Percentiles rank a stretch among this genome's conserved stretches.
Evolutionary conservation across 2,113 vertebrate genomes (phyloP).

Genomic region (Notothenia rossii): DNA sequence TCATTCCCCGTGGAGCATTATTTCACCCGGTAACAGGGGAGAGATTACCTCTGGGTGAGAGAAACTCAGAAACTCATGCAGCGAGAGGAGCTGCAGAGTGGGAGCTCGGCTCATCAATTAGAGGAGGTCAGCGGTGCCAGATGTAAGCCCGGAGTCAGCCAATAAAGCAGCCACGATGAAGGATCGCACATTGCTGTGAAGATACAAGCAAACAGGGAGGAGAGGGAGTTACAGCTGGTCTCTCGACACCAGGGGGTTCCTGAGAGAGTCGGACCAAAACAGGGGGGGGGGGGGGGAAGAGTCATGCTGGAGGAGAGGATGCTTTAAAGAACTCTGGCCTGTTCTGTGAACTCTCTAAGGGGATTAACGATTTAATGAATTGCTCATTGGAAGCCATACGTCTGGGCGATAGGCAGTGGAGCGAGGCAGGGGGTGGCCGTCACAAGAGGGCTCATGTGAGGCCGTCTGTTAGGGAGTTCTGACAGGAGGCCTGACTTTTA

Average conservation of each 20-base stretch:
- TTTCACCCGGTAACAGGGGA: constrained; percentile 46
- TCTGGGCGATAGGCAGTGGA: constrained; percentile 53
- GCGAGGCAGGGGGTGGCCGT: constrained; percentile 51
- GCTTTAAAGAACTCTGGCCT: constrained; percentile 57
- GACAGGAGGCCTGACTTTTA: constrained; percentile 32
- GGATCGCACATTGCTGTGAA: constrained; percentile 19
- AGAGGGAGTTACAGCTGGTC: constrained; percentile 35
- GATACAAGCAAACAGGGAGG: constrained; percentile 22
- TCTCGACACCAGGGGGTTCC: constrained; percentile 19
- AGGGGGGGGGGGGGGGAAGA: not conserved
- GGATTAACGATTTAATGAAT: constrained; percentile 78
- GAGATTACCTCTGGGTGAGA: constrained; percentile 49
- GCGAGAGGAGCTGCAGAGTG: constrained; percentile 44
- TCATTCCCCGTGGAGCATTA: constrained; percentile 49
- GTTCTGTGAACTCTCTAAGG: constrained; percentile 63
- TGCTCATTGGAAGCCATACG: constrained; percentile 59
- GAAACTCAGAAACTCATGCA: constrained; percentile 49
- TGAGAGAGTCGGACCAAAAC: constrained; percentile 3
- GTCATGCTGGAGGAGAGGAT: constrained; percentile 39
- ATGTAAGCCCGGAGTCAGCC: constrained; percentile 32
- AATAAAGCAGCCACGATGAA: constrained; percentile 49
- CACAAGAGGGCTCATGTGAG: constrained; percentile 71
- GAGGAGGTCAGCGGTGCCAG: constrained; percentile 53
- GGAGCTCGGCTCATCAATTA: constrained; percentile 58
- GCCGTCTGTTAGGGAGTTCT: constrained; percentile 27